Evolutionary conservation across 2,113 vertebrate genomes (phyloP).

Genomic region (Clarias gariepinus): DNA sequence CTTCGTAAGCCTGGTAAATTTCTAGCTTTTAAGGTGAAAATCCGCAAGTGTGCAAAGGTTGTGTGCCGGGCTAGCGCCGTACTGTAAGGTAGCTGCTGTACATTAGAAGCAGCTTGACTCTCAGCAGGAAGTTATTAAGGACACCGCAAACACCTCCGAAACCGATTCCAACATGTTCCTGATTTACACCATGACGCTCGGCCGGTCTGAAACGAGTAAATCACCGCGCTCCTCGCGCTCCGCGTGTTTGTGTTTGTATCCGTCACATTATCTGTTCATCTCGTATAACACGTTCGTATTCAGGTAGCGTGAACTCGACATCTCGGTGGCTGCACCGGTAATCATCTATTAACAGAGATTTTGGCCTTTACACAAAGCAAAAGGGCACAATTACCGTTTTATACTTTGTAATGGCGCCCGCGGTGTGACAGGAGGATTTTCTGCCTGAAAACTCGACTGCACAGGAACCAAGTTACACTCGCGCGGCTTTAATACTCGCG

Average conservation of each 20-base stretch:
- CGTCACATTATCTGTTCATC: not conserved
- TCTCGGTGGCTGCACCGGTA: conserved; percentile 4
- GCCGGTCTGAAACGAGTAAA: not conserved
- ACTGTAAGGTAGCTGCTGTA: not conserved
- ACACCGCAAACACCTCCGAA: too few relatives aligned
- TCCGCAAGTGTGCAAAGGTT: too few relatives aligned
- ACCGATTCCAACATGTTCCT: not conserved
- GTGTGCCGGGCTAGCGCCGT: too few relatives aligned
- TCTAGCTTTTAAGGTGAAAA: too few relatives aligned
- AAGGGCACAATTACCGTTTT: not conserved
- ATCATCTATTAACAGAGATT: conserved; percentile 5
- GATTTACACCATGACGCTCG: not conserved
- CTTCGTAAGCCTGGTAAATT: too few relatives aligned
- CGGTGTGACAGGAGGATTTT: not conserved
- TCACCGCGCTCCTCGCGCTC: not conserved
- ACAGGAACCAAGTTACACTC: not conserved
- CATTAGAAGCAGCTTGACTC: not conserved
- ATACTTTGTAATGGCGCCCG: not conserved
- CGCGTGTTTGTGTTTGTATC: not conserved
- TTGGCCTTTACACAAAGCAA: conserved; percentile 3
- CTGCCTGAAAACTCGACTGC: not conserved
- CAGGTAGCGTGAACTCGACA: not conserved
- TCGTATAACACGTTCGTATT: not conserved
- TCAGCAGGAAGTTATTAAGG: not conserved
- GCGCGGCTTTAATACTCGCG: not conserved